These are phyloP conservation scores for Bradypodion pumilum DNA, from an alignment of 2,797 vertebrate species.

Conservation along the genomic window DNA sequence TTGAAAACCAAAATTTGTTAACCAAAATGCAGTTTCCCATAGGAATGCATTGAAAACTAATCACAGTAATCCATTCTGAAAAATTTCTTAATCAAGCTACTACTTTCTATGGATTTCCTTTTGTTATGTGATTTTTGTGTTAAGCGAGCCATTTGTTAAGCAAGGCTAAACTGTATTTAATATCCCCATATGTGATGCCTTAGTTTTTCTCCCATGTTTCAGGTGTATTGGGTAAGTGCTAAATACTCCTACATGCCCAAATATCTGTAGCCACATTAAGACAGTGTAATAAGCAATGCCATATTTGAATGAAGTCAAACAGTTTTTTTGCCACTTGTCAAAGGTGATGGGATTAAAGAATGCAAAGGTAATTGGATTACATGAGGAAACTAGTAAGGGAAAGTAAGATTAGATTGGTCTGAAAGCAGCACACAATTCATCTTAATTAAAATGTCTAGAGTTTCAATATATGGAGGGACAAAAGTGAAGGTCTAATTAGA, in stretches of 20 bases:
- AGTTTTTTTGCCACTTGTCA: neutral
- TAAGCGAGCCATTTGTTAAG: too few species aligned
- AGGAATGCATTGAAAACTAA: too few species aligned
- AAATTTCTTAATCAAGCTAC: too few species aligned
- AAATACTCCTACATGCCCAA: neutral
- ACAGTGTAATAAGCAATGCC: neutral
- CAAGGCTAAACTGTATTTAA: too few species aligned
- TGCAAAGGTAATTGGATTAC: neutral
- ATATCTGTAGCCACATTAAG: neutral
- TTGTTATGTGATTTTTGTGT: too few species aligned
- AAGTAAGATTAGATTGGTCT: neutral
- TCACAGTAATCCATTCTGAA: too few species aligned
- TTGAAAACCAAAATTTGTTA: too few species aligned
- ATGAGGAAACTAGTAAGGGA: neutral
- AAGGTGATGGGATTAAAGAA: constrained; percentile 20
- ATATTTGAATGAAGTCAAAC: constrained; percentile 12
- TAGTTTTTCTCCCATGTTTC: neutral
- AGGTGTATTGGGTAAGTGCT: constrained; percentile 13
- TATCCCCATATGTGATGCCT: constrained; percentile 2
- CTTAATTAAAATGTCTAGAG: constrained; percentile 2
- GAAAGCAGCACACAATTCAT: neutral
- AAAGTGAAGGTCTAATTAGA: neutral
- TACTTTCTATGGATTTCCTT: too few species aligned
- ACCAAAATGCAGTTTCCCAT: too few species aligned
- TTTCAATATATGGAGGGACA: neutral